phyloP scores from a whole-genome alignment of 2,113 vertebrate species.

The Indicator maculatus region DNA sequence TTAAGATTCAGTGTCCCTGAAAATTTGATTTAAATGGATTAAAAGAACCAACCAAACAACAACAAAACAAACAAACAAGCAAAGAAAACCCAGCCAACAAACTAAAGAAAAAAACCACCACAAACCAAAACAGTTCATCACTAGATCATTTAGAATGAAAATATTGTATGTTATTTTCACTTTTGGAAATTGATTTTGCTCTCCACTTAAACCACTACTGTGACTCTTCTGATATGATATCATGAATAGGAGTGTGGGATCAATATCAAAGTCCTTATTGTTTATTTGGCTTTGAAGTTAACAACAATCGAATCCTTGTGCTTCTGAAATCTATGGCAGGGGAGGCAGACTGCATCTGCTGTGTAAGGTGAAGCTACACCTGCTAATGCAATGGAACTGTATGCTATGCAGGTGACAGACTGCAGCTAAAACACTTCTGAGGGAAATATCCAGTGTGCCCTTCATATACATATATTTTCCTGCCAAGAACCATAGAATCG shows the following conservation, averaged over 20 bases:
- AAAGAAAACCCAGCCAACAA: not conserved
- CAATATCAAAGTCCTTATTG: not conserved
- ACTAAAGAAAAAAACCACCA: no score
- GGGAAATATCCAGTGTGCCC: not conserved
- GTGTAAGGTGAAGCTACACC: not conserved
- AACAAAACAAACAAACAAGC: not conserved
- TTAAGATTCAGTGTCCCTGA: not conserved
- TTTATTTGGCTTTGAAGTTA: not conserved
- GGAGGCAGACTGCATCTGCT: not conserved
- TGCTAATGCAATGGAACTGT: not conserved
- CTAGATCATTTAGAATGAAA: not conserved
- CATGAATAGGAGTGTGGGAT: not conserved
- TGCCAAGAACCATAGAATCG: not conserved
- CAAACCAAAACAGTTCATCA: not conserved
- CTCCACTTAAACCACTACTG: not conserved
- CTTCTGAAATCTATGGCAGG: not conserved
- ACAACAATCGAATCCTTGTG: not conserved
- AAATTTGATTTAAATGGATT: not conserved
- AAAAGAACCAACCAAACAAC: no score
- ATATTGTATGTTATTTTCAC: not conserved
- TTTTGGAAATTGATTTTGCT: not conserved
- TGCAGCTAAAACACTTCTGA: not conserved
- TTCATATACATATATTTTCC: not conserved
- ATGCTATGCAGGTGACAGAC: not conserved
- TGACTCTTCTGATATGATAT: not conserved